Evolutionary conservation across 2,888 invertebrate species (phyloP).

Genomic region (Muschampia plurimacula): DNA sequence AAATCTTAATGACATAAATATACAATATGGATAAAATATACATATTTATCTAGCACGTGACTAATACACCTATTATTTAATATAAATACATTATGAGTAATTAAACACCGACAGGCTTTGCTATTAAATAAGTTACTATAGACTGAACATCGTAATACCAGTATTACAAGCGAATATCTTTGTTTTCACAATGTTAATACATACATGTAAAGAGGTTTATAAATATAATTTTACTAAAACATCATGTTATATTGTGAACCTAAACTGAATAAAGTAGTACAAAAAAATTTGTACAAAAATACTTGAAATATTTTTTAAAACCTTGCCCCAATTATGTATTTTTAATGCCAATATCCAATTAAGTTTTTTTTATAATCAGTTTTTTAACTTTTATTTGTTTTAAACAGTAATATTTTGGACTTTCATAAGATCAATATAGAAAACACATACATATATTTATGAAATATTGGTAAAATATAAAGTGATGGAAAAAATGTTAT

Average conservation of each 20-base stretch:
- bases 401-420: not conserved
- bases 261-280: not conserved
- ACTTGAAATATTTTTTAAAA: slow-evolving; percentile 8
- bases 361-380: not conserved
- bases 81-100: not conserved
- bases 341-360: slow-evolving; percentile 9
- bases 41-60: slow-evolving; percentile 27
- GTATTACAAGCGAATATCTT: not conserved
- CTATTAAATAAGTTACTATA: not conserved
- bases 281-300: slow-evolving; percentile 15
- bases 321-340: slow-evolving; percentile 8
- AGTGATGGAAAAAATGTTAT: too few species aligned
- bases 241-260: not conserved
- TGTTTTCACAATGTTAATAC: not conserved
- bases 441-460: too few species aligned
- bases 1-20: slow-evolving; percentile 4
- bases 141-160: too few species aligned
- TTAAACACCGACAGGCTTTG: not conserved
- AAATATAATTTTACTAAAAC: not conserved
- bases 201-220: too few species aligned
- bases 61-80: slow-evolving; percentile 12
- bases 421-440: not conserved
- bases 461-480: too few species aligned
- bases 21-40: slow-evolving; percentile 15
- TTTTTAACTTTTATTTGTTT: not conserved